Evolutionary conservation across 2,888 invertebrate genomes (phyloP).

Genomic region (Archips crataeganus): DNA sequence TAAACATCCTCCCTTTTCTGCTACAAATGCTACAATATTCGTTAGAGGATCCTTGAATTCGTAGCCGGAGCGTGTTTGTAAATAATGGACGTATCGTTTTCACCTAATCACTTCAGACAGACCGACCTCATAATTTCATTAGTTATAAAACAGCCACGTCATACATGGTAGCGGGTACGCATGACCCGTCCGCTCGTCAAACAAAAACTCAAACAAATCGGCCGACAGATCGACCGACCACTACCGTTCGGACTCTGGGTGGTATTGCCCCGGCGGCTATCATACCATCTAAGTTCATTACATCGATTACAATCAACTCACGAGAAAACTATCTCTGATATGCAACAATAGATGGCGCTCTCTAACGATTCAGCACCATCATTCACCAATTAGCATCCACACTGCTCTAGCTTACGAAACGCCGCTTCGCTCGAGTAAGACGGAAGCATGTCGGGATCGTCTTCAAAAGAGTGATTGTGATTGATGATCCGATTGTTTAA

Average conservation of each 20-base stretch:
- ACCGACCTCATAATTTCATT: constrained; percentile 42
- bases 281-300: constrained; percentile 79
- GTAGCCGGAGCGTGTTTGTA: constrained; percentile 15
- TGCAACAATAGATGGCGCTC: constrained; percentile 84
- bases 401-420: constrained; percentile 53
- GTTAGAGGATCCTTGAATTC: constrained; percentile 16
- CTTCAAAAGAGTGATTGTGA: constrained; percentile 80
- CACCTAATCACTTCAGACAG: constrained; percentile 41
- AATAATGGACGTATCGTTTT: constrained; percentile 42
- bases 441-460: constrained; percentile 44
- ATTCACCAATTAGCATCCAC: constrained; percentile 78
- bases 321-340: constrained; percentile 81
- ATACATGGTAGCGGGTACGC: constrained; percentile 45
- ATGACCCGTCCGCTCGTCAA: constrained; percentile 64
- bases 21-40: background rate
- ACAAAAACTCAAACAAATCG: constrained; percentile 63
- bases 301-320: constrained; percentile 79
- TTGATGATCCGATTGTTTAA: constrained; percentile 83
- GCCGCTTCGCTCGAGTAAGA: constrained; percentile 53
- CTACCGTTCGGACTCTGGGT: constrained; percentile 81
- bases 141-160: constrained; percentile 41
- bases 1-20: background rate
- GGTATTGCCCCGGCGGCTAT: constrained; percentile 63
- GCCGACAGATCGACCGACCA: constrained; percentile 58
- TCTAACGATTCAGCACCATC: constrained; percentile 61